A percentile compares a stretch with the other conserved stretches of the same genome.
These are phyloP conservation scores for Phyllopteryx taeniolatus DNA, from an alignment of 2,113 vertebrate genomes.

Conservation along the genomic window DNA sequence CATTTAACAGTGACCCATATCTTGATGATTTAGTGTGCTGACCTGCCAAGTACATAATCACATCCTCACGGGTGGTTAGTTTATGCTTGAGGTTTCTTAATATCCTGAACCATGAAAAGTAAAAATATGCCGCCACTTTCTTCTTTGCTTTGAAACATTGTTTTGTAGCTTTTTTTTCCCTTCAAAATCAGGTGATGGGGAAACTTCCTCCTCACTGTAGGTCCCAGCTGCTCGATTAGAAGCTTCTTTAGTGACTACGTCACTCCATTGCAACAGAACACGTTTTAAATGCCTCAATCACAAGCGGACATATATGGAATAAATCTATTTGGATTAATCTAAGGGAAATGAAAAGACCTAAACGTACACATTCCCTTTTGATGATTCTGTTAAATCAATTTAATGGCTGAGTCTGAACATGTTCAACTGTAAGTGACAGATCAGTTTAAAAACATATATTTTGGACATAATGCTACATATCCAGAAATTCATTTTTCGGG, in stretches of 20 bases:
- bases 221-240: background rate
- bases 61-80: background rate
- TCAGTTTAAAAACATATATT: no score
- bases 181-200: background rate
- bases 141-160: background rate
- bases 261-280: background rate
- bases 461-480: no score
- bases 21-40: background rate
- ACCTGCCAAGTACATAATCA: conserved; percentile 7
- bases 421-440: no score
- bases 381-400: no score
- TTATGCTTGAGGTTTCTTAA: background rate
- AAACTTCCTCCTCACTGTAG: background rate
- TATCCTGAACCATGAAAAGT: background rate
- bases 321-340: background rate
- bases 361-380: background rate
- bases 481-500: no score
- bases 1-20: conserved; percentile 1
- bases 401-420: no score
- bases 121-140: background rate
- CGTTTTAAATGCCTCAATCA: background rate
- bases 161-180: background rate
- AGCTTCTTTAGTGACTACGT: background rate
- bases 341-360: background rate
- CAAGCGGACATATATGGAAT: background rate